These are phyloP conservation scores for Steinernema carpocapsae DNA, from an alignment of 2,888 invertebrate genomes.

Conservation along the genomic window DNA sequence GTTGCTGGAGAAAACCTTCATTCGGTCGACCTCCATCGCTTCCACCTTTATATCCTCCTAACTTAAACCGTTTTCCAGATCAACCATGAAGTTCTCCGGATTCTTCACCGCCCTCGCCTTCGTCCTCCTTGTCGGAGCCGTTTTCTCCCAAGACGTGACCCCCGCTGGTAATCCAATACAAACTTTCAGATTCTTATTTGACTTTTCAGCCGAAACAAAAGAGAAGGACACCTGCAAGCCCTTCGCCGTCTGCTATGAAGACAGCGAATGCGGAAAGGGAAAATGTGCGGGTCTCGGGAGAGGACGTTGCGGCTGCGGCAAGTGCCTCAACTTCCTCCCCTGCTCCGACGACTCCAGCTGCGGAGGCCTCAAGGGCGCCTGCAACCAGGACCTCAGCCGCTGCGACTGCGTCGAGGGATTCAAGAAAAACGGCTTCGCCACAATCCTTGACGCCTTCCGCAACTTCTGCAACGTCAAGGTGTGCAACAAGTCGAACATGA, in stretches of 20 bases:
- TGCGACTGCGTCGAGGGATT: conserved; percentile 43
- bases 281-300: conserved; percentile 40
- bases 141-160: too few species aligned
- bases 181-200: too few species aligned
- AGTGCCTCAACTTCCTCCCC: conserved; percentile 41
- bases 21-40: too few species aligned
- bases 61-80: too few species aligned
- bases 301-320: conserved; percentile 45
- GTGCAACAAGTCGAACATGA: conserved; percentile 28
- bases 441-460: conserved; percentile 40
- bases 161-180: too few species aligned
- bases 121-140: too few species aligned
- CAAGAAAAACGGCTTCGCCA: conserved; percentile 40
- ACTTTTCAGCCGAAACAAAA: neutral
- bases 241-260: conserved; percentile 24
- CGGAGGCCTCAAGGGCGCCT: conserved; percentile 43
- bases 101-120: too few species aligned
- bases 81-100: too few species aligned
- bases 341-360: conserved; percentile 42
- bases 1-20: too few species aligned
- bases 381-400: conserved; percentile 31
- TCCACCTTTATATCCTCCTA: too few species aligned
- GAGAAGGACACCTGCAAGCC: conserved; percentile 27
- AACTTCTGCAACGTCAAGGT: conserved; percentile 45
- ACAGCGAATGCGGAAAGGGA: conserved; percentile 40